Evolutionary conservation across 1,140 invertebrate genomes (phyloP), one percentile per base, ranked within the genome.

Genomic region (Caenorhabditis tropicalis): DNA sequence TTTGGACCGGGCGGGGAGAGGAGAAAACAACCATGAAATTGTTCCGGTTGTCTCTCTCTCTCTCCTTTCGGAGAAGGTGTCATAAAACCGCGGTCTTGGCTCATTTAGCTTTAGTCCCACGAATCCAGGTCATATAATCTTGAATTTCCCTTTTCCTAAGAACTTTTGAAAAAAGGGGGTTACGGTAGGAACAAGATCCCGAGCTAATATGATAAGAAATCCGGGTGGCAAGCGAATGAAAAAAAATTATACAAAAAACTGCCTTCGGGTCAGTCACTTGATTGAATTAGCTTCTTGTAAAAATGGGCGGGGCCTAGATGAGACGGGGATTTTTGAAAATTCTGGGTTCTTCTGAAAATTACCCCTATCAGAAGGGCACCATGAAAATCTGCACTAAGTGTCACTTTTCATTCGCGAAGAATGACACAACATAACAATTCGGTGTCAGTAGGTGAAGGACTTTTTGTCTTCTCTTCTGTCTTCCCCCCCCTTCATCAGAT

Each of bases 61-160:
- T 58, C 53, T 27, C 19, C 6, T 58, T 29, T 29, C 24, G 21
- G 7, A 58, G 7, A 21, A 36, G 15, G 58, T 65, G 58, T 65
- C 58, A 65, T 65, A 65, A 65, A 65, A 65, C 58, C 48, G 24
- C 19, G 58, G 65, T 24, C 43, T 43, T 46, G 65, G 65, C 65
- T 74, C 65, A 74, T 74, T 74, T 74, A 74, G 65, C 65, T 43
- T 74, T 36, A 65, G 53, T 31, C 58, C 6, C n/a, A 33, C 15
- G 19, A 9, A 74, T 36, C n/a, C 65, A 39, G 65, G 36, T 46
- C 65, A 24, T 24, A 39, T 6, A n/a, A 33, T 10, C n/a, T 29
- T 31, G 1, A 29, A 58, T 29, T 58, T 58, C 53, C n/a, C n/a
- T n/a, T n/a, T n/a, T n/a, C n/a, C n/a, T n/a, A n/a, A n/a, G n/a